These are phyloP conservation scores for Hormaphis cornu DNA, from an alignment of 1,140 invertebrate genomes.

Conservation along the genomic window DNA sequence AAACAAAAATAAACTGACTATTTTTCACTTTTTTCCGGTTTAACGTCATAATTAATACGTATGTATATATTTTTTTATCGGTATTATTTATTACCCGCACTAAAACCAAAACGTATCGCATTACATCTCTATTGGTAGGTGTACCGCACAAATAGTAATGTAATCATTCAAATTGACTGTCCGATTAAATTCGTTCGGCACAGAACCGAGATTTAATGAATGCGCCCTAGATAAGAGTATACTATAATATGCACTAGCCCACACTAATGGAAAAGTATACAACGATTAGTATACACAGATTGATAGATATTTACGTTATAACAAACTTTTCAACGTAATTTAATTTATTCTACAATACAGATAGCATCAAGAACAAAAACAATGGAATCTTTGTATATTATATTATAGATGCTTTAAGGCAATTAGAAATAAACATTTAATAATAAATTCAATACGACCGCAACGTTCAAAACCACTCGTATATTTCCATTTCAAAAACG, in stretches of 20 bases:
- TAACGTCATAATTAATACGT: too few relatives aligned
- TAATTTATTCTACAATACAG: not conserved
- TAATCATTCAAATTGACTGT: not conserved
- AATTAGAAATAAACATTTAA: slow-evolving; percentile 16
- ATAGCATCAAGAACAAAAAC: slow-evolving; percentile 8
- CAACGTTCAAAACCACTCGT: not conserved
- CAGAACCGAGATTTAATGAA: slow-evolving; percentile 14
- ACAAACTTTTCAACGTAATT: slow-evolving; percentile 11
- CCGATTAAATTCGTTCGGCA: not conserved
- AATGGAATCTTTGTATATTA: not conserved
- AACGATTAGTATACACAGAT: too few relatives aligned
- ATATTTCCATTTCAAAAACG: not conserved
- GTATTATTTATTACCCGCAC: too few relatives aligned
- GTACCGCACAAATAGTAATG: too few relatives aligned
- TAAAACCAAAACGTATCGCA: too few relatives aligned
- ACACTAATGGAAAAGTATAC: not conserved
- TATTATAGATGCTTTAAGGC: not conserved
- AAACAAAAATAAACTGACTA: too few relatives aligned
- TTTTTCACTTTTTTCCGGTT: too few relatives aligned
- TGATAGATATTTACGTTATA: too few relatives aligned
- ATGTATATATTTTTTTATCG: too few relatives aligned
- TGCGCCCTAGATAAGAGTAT: slow-evolving; percentile 1
- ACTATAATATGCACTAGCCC: not conserved
- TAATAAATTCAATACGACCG: not conserved
- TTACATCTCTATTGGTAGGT: too few relatives aligned